These are phyloP conservation scores for Axis porcinus DNA, from an alignment of 2,113 vertebrate genomes.

Conservation along the genomic window DNA sequence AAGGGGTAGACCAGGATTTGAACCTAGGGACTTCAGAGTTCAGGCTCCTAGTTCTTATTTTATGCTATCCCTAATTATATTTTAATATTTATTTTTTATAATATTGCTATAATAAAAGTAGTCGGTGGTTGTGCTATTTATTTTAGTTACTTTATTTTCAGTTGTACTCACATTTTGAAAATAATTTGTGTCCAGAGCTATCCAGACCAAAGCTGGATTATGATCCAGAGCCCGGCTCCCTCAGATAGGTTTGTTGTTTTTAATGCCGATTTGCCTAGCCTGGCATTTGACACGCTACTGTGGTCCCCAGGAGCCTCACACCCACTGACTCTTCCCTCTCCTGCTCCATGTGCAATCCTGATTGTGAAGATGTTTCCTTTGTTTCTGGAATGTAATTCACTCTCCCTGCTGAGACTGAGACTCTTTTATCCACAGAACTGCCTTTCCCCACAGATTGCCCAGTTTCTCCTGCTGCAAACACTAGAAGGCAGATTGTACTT, in stretches of 20 bases:
- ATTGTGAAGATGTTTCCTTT: background rate
- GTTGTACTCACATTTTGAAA: background rate
- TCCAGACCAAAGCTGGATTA: background rate
- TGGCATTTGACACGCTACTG: background rate
- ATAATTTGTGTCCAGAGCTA: background rate
- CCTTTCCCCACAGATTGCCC: background rate
- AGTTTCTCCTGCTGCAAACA: background rate
- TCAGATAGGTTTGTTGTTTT: background rate
- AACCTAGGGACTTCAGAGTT: background rate
- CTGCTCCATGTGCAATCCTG: background rate
- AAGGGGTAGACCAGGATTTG: background rate
- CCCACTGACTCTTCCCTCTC: background rate
- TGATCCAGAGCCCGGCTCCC: background rate
- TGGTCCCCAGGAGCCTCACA: background rate
- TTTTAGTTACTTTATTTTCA: conserved; percentile 7
- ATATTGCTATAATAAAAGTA: background rate
- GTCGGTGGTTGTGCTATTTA: background rate
- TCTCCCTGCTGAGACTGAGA: background rate
- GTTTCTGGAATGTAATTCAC: background rate
- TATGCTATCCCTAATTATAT: background rate
- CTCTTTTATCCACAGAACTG: background rate
- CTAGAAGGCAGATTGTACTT: background rate
- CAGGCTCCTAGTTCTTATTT: background rate
- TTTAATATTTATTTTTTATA: background rate
- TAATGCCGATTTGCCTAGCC: background rate